Evolutionary conservation across 2,797 vertebrate species (phyloP), one percentile per base, ranked within the genome.

Genomic region (Chelon labrosus): DNA sequence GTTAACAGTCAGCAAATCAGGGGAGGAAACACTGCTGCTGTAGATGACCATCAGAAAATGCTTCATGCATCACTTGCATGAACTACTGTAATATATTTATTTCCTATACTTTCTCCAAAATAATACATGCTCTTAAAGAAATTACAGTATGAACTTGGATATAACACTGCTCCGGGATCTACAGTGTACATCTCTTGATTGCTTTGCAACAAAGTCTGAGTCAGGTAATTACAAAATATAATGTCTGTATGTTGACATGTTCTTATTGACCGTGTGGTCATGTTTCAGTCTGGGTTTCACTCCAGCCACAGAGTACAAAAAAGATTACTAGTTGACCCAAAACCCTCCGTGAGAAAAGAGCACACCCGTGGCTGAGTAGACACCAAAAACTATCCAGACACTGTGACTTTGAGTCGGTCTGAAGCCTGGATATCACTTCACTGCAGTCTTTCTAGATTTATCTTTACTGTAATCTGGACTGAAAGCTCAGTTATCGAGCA

Each of bases 1-100:
- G 60, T 61, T 27, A 63, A 39, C 27, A 70, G 27, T 38, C 20
- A 66, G 42, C 46, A 51, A 59, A 51, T 50, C 46, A 57, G 39
- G 25, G 22, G 31, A 19, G 47, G 22, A 51, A 70, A 58, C 60
- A 46, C 37, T 58, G 65, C 25, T 70, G 47, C 22, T 37, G 11
- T 10, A 19, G 27, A 56, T 20, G 17, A 77, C 51, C 7, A 53
- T 19, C 10, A 9, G 0, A 64, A 60, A 54, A 72, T 31, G 66
- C 35, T 35, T 50, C 12, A 7, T 17, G 37, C 13, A 37, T n/a
- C 16, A n/a, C 31, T 39, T 50, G 63, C 10, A 50, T 4, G 42
- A 67, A 42, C 27, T 14, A 65, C 1, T 20, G 41, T 2, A 22
- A 10, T 17, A 7, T 37, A 0, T 14, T 52, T 37, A 44, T 55